phyloP scores from a whole-genome alignment of 2,113 vertebrate genomes.

The Pelobates fuscus region DNA sequence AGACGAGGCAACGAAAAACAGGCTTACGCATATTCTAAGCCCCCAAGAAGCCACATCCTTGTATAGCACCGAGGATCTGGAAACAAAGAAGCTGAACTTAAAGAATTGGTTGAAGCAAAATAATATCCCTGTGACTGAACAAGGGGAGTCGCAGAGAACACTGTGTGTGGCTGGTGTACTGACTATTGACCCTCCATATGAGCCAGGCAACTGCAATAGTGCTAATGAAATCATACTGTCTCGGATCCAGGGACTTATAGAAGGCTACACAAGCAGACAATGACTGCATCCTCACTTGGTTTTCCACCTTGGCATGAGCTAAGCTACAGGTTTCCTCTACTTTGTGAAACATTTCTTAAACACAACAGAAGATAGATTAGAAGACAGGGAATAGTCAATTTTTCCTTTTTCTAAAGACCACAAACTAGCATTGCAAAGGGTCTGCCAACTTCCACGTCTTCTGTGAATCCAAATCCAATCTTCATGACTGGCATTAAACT shows the following conservation, averaged over 20 bases:
- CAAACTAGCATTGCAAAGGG: no score
- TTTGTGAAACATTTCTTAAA: no score
- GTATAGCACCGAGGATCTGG: slow-evolving; percentile 69
- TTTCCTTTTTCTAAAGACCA: no score
- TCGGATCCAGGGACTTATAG: slow-evolving; percentile 81
- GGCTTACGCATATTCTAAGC: slow-evolving; percentile 63
- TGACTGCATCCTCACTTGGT: neutral
- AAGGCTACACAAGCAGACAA: slow-evolving; percentile 59
- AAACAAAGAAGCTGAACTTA: slow-evolving; percentile 62
- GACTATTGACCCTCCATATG: slow-evolving; percentile 80
- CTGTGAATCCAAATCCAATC: no score
- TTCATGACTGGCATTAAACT: no score
- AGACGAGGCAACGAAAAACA: slow-evolving; percentile 57
- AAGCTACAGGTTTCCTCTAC: no score
- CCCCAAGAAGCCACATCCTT: slow-evolving; percentile 47
- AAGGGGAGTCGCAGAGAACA: slow-evolving; percentile 63
- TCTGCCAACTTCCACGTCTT: no score
- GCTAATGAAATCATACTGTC: slow-evolving; percentile 88
- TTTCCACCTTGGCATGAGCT: neutral
- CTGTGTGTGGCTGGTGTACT: slow-evolving; percentile 81
- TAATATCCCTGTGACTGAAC: slow-evolving; percentile 79
- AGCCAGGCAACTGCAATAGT: slow-evolving; percentile 83
- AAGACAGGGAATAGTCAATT: no score
- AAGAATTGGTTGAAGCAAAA: slow-evolving; percentile 84
- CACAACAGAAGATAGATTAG: no score